Evolutionary conservation across 2,888 invertebrate genomes (phyloP).

Genomic region (Agonopterix alstromeriana): DNA sequence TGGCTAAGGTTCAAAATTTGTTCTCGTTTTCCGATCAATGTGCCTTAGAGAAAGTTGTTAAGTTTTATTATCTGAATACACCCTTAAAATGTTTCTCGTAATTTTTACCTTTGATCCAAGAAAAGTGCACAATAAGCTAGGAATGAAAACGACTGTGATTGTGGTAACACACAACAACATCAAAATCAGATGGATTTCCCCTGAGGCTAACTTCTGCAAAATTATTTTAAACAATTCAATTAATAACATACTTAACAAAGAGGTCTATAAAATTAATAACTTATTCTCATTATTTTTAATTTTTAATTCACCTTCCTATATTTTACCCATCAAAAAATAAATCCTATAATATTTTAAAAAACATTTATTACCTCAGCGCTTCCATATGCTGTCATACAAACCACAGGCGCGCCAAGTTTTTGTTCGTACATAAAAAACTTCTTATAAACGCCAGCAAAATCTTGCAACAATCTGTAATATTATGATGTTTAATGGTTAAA

Average conservation of each 20-base stretch:
- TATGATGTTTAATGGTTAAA: not conserved
- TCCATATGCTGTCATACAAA: constrained; percentile 43
- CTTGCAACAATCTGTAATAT: constrained; percentile 31
- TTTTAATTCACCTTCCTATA: no score
- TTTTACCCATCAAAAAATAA: no score
- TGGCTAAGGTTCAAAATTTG: no score
- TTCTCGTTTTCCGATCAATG: no score
- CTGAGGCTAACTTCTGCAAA: constrained; percentile 31
- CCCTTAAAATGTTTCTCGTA: no score
- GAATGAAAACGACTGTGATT: constrained; percentile 23
- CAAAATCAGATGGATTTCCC: constrained; percentile 28
- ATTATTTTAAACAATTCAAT: constrained; percentile 3
- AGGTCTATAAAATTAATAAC: no score
- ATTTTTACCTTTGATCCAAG: constrained; percentile 29
- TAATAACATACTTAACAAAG: no score
- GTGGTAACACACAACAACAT: constrained; percentile 23
- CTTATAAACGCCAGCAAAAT: constrained; percentile 38
- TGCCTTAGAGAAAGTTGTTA: no score
- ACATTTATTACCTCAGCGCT: constrained; percentile 26
- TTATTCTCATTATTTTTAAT: no score
- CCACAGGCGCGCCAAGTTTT: constrained; percentile 28
- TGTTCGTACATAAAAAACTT: constrained; percentile 49
- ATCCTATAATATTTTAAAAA: no score
- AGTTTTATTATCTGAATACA: no score
- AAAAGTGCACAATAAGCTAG: constrained; percentile 31